Base-by-base conservation (phyloP, 2,113 vertebrate genomes). In the Chascanopsetta lugubris region DNA sequence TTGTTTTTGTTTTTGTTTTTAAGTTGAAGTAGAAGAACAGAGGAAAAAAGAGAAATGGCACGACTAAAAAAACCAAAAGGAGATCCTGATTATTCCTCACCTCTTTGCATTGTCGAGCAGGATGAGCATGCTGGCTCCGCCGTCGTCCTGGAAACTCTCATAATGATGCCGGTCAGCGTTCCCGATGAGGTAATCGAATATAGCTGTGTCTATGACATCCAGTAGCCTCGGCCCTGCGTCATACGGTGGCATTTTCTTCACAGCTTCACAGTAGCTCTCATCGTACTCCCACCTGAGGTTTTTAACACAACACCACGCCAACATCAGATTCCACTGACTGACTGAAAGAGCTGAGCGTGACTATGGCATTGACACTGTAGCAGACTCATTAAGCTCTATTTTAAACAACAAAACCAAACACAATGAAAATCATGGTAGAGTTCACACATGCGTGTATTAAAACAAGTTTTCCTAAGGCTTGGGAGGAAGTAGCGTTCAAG, bases 81-180 rank as follows among this genome's bases (percentile, higher is more conserved):
- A 1, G 4, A 12, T 34, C 4, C 20, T 24, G 11, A 17, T 5
- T 5, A 12, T 22, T 1, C 4, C 43, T 22, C 59, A 96, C 97
- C 97, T 99, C 85, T 99, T 99, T 54, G 97, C 97, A 43, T 99
- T 99, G 72, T 99, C 97, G 9, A 99, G 90, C 34, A 98, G 93
- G 79, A 99, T 99, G 67, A 99, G 94, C 97, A 99, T 99, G 67
- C 97, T 99, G 65, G 95, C 96, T 0, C 97, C 97, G 13, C 97
- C 96, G 0, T 99, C 97, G 0, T 99, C 97, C 84, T 98, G 97
- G 87, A 99, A 99, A 51, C 97, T 99, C 91, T 99, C 97, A 1
- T 99, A 99, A 91, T 99, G 97, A 84, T 99, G 97, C 1, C 97
- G 93, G 82, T 99, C 97, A 0, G 97, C 97, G 5, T 99, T 99